Percentiles rank a stretch among this genome's conserved stretches.
These are phyloP conservation scores for Nestor notabilis DNA, from an alignment of 2,113 vertebrate genomes.

Conservation along the genomic window DNA sequence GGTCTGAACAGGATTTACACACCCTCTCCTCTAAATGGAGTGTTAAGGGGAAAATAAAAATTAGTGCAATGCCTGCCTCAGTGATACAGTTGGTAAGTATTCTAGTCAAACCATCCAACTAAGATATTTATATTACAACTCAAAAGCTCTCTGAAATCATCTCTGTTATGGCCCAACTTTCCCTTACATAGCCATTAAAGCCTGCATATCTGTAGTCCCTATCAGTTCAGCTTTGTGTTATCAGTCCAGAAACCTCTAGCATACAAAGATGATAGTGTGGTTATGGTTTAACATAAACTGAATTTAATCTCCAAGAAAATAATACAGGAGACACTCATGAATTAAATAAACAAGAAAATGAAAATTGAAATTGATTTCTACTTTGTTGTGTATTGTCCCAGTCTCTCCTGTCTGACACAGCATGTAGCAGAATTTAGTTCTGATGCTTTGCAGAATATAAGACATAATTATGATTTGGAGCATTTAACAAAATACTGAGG, in stretches of 20 bases:
- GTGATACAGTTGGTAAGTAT: neutral
- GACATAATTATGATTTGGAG: neutral
- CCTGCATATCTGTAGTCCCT: neutral
- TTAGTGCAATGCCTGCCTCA: neutral
- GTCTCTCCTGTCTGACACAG: neutral
- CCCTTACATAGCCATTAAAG: neutral
- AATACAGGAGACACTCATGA: neutral
- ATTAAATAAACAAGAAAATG: neutral
- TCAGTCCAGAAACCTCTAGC: neutral
- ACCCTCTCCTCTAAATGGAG: neutral
- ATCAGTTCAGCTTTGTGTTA: neutral
- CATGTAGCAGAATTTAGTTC: neutral
- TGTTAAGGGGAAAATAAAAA: neutral
- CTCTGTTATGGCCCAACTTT: neutral
- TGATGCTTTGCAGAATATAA: neutral
- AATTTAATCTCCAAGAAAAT: neutral
- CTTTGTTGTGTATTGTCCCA: neutral
- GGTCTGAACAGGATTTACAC: neutral
- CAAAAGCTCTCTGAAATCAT: neutral
- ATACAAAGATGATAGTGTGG: neutral
- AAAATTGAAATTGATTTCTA: neutral
- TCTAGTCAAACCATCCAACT: neutral
- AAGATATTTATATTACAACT: neutral
- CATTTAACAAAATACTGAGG: neutral
- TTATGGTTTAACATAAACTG: neutral